Conservation (phyloP, 2,113 vertebrate genomes). For the Chascanopsetta lugubris region DNA sequence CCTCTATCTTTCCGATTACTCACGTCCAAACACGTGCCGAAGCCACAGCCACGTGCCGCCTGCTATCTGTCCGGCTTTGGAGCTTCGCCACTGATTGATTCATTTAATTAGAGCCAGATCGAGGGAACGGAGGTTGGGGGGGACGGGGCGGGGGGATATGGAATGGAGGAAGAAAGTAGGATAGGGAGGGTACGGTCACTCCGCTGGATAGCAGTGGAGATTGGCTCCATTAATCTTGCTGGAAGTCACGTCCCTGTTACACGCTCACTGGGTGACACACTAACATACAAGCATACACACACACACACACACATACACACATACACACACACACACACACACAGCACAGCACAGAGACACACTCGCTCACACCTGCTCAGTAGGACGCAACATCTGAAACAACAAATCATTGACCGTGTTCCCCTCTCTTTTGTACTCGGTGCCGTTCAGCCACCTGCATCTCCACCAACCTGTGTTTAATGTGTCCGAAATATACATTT, state of each 20-base stretch:
- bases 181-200: slow-evolving; percentile 65
- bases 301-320: slow-evolving; percentile 6
- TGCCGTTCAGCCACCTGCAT: slow-evolving; percentile 5
- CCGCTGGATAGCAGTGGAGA: slow-evolving; percentile 71
- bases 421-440: slow-evolving; percentile 15
- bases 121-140: slow-evolving; percentile 55
- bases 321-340: slow-evolving; percentile 4
- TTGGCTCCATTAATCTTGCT: slow-evolving; percentile 82
- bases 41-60: slow-evolving; percentile 50
- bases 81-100: slow-evolving; percentile 81
- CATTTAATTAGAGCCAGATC: slow-evolving; percentile 83
- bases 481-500: no score
- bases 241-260: slow-evolving; percentile 42
- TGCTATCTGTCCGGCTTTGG: slow-evolving; percentile 71
- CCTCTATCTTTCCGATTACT: background rate
- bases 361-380: slow-evolving; percentile 6
- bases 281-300: slow-evolving; percentile 41
- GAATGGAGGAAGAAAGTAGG: slow-evolving; percentile 49
- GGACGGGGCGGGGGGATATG: slow-evolving; percentile 32
- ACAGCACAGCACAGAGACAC: no score
- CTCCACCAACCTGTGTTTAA: background rate
- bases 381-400: slow-evolving; percentile 8
- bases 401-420: background rate
- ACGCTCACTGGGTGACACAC: slow-evolving; percentile 45
- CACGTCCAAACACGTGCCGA: slow-evolving; percentile 21